Evolutionary conservation across 2,113 vertebrate species (phyloP).

Genomic region (Cephalopholis sonnerati): DNA sequence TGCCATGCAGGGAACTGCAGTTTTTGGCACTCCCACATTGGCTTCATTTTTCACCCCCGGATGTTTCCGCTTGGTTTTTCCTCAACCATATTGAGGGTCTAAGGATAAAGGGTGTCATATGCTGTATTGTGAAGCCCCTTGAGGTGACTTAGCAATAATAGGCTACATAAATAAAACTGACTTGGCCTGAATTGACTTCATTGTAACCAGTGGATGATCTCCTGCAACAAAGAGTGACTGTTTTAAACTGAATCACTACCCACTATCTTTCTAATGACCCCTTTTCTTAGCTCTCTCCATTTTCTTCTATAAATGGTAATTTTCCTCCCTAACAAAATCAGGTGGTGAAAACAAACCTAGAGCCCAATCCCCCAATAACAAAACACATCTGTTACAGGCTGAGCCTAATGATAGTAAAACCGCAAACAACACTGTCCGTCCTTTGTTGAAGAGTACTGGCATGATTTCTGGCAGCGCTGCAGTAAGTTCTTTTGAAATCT

Average conservation of each 20-base stretch:
- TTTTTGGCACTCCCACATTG: too few relatives aligned
- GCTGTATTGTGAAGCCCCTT: too few relatives aligned
- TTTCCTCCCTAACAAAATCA: constrained; percentile 38
- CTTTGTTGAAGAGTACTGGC: constrained; percentile 27
- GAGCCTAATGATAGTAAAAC: constrained; percentile 38
- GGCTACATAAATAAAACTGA: too few relatives aligned
- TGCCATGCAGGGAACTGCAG: too few relatives aligned
- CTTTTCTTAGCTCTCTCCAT: constrained; percentile 1
- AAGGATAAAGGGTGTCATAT: too few relatives aligned
- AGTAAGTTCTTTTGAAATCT: constrained; percentile 34
- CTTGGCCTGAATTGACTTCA: background rate
- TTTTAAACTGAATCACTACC: constrained; percentile 10
- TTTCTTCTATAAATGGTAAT: constrained; percentile 61
- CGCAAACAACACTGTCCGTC: constrained; percentile 29
- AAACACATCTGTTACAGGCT: constrained; percentile 55
- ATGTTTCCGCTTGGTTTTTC: too few relatives aligned
- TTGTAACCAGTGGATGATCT: background rate
- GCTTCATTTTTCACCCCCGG: too few relatives aligned
- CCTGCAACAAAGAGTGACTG: background rate
- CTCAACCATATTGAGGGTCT: too few relatives aligned
- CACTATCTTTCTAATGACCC: constrained; percentile 6
- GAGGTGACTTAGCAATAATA: too few relatives aligned
- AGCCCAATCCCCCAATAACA: constrained; percentile 37
- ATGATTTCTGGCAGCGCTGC: constrained; percentile 12
- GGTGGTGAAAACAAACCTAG: constrained; percentile 41